These are phyloP conservation scores for Ennomos quercinarius DNA, from an alignment of 2,888 invertebrate species.

Conservation along the genomic window DNA sequence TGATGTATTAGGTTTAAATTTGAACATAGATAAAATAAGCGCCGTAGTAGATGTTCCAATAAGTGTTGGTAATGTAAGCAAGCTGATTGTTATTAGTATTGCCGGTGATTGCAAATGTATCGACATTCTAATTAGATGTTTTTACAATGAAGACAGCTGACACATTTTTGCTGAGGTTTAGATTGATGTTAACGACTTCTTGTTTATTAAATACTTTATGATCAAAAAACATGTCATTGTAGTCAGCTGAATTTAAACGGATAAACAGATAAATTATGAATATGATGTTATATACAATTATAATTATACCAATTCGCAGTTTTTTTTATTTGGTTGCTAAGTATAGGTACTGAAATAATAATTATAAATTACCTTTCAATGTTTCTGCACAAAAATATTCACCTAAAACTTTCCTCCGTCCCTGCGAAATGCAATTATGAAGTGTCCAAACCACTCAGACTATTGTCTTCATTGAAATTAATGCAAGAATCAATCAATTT, in stretches of 20 bases:
- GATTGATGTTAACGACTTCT: constrained; percentile 1
- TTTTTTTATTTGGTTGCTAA: too few relatives aligned
- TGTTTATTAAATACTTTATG: neutral
- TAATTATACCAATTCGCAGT: too few relatives aligned
- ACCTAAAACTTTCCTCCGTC: constrained; percentile 31
- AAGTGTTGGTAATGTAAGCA: constrained; percentile 27
- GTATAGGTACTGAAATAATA: too few relatives aligned
- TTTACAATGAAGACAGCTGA: constrained; percentile 15
- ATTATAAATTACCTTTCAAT: too few relatives aligned
- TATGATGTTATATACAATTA: too few relatives aligned
- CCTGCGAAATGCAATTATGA: constrained; percentile 65
- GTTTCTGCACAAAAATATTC: too few relatives aligned
- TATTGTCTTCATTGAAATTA: constrained; percentile 84
- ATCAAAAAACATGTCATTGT: too few relatives aligned
- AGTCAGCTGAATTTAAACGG: too few relatives aligned
- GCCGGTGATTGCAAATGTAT: constrained; percentile 37
- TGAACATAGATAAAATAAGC: constrained; percentile 7
- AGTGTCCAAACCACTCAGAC: constrained; percentile 71
- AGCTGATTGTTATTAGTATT: constrained; percentile 35
- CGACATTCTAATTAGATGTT: constrained; percentile 28
- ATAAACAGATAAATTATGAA: too few relatives aligned
- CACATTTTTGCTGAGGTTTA: constrained; percentile 15
- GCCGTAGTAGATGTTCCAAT: constrained; percentile 20
- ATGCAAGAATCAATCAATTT: constrained; percentile 83
- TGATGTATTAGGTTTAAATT: constrained; percentile 26